Conservation (phyloP, 2,797 vertebrate genomes). For the Cottoperca gobio region DNA sequence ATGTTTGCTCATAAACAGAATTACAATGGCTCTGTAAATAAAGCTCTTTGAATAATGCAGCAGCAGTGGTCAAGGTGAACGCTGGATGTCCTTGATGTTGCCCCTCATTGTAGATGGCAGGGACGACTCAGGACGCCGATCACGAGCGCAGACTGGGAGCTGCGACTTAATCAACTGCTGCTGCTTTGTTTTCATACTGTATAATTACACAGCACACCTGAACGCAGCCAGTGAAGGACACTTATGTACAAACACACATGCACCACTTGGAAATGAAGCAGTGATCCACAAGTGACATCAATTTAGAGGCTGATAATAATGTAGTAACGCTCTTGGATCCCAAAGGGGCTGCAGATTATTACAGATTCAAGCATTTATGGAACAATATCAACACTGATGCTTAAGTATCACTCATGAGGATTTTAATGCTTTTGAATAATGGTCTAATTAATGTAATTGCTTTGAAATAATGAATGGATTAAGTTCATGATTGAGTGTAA, state of each 20-base stretch:
- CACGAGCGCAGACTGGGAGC: slow-evolving; percentile 37
- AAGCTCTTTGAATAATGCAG: slow-evolving; percentile 65
- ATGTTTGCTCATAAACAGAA: slow-evolving; percentile 40
- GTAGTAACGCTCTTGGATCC: slow-evolving; percentile 15
- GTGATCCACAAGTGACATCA: slow-evolving; percentile 25
- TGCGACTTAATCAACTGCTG: slow-evolving; percentile 60
- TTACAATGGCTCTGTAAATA: slow-evolving; percentile 28
- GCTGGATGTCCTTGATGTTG: slow-evolving; percentile 47
- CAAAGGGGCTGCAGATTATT: slow-evolving; percentile 14
- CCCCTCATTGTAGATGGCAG: slow-evolving; percentile 54
- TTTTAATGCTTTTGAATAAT: slow-evolving; percentile 5
- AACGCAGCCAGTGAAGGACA: slow-evolving; percentile 41
- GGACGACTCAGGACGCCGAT: slow-evolving; percentile 39
- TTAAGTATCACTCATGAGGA: slow-evolving; percentile 3
- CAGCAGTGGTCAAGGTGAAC: slow-evolving; percentile 52
- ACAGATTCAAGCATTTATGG: background rate
- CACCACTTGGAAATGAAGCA: slow-evolving; percentile 31
- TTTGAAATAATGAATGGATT: background rate
- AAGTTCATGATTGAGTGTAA: no score
- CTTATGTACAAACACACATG: slow-evolving; percentile 9
- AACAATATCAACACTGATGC: background rate
- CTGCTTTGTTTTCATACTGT: slow-evolving; percentile 66
- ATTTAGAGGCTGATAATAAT: slow-evolving; percentile 33
- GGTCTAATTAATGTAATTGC: background rate
- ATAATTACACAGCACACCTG: slow-evolving; percentile 52